A percentile compares a stretch with the other conserved stretches of the same genome.
These are phyloP conservation scores for Euglossa dilemma DNA, from an alignment of 1,140 invertebrate species.

Conservation along the genomic window DNA sequence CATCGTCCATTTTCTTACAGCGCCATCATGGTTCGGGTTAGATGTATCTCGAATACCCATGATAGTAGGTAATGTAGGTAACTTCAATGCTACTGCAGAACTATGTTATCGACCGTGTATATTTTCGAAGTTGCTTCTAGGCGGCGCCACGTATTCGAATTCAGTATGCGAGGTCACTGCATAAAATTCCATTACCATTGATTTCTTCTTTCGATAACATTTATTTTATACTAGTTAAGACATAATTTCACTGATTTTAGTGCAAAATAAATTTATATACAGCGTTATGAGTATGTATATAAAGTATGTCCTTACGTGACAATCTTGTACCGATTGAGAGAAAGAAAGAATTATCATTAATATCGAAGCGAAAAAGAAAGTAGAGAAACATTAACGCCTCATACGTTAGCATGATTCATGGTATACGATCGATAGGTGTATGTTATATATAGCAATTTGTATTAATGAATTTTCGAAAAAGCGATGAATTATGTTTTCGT, in stretches of 20 bases:
- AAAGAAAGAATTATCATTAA: not conserved
- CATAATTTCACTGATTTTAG: not conserved
- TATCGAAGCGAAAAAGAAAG: not conserved
- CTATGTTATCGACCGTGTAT: not conserved
- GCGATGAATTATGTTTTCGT: too few relatives aligned
- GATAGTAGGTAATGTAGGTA: slow-evolving; percentile 46
- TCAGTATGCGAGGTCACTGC: not conserved
- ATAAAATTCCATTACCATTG: not conserved
- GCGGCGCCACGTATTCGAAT: not conserved
- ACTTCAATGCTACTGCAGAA: not conserved
- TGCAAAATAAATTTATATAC: not conserved
- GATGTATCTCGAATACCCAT: not conserved
- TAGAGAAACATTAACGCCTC: not conserved
- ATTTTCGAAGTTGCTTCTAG: not conserved
- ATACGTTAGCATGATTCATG: too few relatives aligned
- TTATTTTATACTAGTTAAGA: not conserved
- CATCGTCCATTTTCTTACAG: not conserved
- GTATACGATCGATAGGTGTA: too few relatives aligned
- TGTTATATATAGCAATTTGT: too few relatives aligned
- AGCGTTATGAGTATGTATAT: not conserved
- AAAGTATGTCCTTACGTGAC: not conserved
- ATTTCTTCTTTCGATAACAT: not conserved
- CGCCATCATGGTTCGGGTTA: slow-evolving; percentile 22
- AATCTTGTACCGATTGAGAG: not conserved
- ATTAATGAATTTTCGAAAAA: too few relatives aligned